Evolutionary conservation across 2,113 vertebrate genomes (phyloP), one percentile per base, ranked within the genome.

Genomic region (Suncus etruscus): DNA sequence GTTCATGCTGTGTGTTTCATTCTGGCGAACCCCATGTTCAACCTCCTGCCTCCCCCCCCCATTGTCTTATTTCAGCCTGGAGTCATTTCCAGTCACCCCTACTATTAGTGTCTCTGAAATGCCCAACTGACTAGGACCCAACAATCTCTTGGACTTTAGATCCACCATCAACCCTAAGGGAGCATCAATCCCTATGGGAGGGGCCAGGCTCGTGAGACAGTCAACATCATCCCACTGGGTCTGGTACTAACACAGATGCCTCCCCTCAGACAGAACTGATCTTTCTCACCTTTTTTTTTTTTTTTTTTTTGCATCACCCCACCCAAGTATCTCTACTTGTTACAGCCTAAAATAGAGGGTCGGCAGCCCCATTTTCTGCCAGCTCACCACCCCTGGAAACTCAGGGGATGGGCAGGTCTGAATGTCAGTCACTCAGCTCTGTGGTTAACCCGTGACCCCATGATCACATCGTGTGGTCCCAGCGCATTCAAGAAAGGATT

Each of bases 401-500:
- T 54, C 32, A 32, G 77, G 0, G n/a, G 87, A 2, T 77, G 6
- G 39, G 5, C 0, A 27, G 20, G 54, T 74, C 32, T 76, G 24
- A 22, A 22, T 86, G 29, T 50, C 25, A 61, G 81, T 47, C 47
- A 1, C 45, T 77, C 73, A 20, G 4, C 32, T 75, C 83, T 72
- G 81, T 20, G 47, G 54, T 73, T 72, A 54, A 54, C 10, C 15
- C 58, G 18, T 22, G 58, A 61, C 58, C 58, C 58, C 22, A 20
- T 22, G 58, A 61, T 61, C 58, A 5, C 6, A 48, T 39, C 48
- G 9, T 39, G 24, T 50, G 31, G 77, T 22, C 11, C 0, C 32
- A 1, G 83, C 84, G 87, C 69, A 89, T 27, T 47, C 18, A 80
- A 87, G 86, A 32, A 29, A 70, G 86, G 77, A 89, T 79, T 91